Conservation (phyloP, 2,113 vertebrate genomes). For the Aldabrachelys gigantea region DNA sequence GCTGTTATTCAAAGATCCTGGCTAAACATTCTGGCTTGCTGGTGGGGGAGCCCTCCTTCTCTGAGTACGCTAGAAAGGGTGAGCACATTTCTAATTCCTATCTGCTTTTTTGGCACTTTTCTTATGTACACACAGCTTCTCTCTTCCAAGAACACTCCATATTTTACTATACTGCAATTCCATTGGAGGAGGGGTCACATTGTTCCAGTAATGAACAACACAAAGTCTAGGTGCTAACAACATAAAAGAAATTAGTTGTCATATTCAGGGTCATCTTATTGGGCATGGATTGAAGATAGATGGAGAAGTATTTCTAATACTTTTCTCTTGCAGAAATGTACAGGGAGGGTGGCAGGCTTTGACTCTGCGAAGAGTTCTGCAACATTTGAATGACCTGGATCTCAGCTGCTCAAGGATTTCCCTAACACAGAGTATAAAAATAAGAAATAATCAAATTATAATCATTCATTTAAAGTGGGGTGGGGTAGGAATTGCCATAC, state of each 20-base stretch:
- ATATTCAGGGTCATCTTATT: not conserved
- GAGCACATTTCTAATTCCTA: not conserved
- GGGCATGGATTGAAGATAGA: not conserved
- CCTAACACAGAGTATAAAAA: not conserved
- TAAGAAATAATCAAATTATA: conserved; percentile 7
- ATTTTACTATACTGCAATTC: not conserved
- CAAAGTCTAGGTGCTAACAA: not conserved
- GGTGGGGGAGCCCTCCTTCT: not conserved
- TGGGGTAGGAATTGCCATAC: not conserved
- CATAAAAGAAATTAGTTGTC: not conserved
- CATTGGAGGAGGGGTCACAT: not conserved
- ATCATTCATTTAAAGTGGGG: not conserved
- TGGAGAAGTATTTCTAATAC: not conserved
- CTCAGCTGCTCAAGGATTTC: conserved; percentile 17
- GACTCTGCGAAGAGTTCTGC: not conserved
- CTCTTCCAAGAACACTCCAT: not conserved
- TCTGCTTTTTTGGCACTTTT: not conserved
- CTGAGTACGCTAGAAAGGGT: not conserved
- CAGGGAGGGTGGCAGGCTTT: not conserved
- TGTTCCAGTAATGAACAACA: not conserved
- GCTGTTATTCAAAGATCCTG: not conserved
- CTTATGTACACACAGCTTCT: not conserved
- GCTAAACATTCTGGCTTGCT: not conserved
- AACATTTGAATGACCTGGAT: conserved; percentile 24
- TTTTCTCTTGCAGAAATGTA: conserved; percentile 3